These are phyloP conservation scores for Schizothorax lantsangensis DNA, from an alignment of 2,797 vertebrate species.

Conservation along the genomic window DNA sequence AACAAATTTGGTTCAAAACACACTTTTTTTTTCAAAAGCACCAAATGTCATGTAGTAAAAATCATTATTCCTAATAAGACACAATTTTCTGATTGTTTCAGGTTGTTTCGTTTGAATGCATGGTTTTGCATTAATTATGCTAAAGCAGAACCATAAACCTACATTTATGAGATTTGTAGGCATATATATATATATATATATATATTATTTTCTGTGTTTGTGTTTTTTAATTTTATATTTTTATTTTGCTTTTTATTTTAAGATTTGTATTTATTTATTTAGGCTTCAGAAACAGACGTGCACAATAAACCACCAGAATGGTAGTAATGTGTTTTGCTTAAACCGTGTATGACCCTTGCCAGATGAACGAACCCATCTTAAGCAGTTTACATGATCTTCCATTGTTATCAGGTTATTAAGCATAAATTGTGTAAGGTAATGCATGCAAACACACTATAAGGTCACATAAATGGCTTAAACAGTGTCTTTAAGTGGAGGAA, in stretches of 20 bases:
- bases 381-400: neutral
- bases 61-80: neutral
- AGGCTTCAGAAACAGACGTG: neutral
- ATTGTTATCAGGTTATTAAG: neutral
- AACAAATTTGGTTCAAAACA: neutral
- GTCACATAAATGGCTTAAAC: neutral
- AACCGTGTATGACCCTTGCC: neutral
- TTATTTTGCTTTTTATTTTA: neutral
- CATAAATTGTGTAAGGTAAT: neutral
- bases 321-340: neutral
- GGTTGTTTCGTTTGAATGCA: neutral
- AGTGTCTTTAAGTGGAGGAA: neutral
- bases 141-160: no score
- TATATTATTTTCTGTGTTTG: no score
- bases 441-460: slow-evolving; percentile 1
- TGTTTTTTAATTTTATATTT: no score
- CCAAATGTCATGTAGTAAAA: neutral
- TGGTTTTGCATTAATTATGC: neutral
- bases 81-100: neutral
- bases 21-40: neutral
- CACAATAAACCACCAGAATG: neutral
- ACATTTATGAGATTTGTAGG: no score
- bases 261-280: neutral
- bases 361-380: neutral
- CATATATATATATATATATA: no score